Evolutionary conservation across 2,113 vertebrate genomes (phyloP), one percentile per base, ranked within the genome.

Genomic region (Pica pica): DNA sequence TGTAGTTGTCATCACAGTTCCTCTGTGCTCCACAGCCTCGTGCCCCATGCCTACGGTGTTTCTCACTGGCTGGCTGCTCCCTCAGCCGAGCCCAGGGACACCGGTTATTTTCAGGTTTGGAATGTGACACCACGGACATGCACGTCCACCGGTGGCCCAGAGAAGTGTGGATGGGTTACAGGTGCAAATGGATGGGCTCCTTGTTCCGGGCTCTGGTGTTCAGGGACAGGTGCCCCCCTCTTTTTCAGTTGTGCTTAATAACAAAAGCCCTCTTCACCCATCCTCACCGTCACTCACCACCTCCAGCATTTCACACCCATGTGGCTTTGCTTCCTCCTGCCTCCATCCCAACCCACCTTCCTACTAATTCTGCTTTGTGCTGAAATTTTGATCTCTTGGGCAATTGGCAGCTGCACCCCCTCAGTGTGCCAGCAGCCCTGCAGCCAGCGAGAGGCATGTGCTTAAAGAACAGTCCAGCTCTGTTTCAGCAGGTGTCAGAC

Each of bases 1-100:
- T 20, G 64, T 1, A 0, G 22, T 9, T 4, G 5, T 24, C 42
- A 33, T 24, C 31, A 37, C 33, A 3, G 5, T 18, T 79, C 39
- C 70, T 53, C 22, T 37, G 39, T 70, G 31, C 56, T 46, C 1
- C 0, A 5, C 46, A 70, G 41, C 47, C 56, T 61, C 17, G 14
- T 46, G 50, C 21, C 46, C 61, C 21, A 56, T 0, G 0, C 21
- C 50, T 2, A 0, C 0, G 0, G n/a, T 0, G 1, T 47, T 60
- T 63, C 35, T 73, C 3, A 0, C 57, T 21, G n/a, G 7, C 2
- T 52, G 61, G 33, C 37, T 27, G 47, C 49, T 74, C 35, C 44
- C 64, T 41, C 42, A 23, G 86, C 47, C 0, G 0, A 23, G 19
- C 39, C 1, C 0, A n/a, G 35, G 47, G 13, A 5, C 18, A 15